Evolutionary conservation across 37 sponge, comb jelly and placozoan species (phyloP).

Genomic region (Aphrocallistes beatrix): DNA sequence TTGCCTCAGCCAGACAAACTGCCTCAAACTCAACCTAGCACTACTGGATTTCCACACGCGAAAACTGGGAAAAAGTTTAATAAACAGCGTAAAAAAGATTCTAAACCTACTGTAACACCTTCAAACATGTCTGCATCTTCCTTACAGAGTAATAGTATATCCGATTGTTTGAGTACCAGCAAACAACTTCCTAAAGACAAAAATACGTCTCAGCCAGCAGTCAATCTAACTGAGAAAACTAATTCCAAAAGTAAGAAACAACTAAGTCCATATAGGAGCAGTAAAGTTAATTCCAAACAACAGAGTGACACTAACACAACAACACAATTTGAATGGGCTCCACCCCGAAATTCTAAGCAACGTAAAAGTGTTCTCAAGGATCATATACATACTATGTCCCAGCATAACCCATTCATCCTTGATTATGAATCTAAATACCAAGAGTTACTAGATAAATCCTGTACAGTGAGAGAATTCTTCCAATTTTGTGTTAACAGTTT

Average conservation of each 20-base stretch:
- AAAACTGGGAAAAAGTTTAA: background rate
- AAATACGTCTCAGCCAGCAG: no score
- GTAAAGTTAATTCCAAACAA: background rate
- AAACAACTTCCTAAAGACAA: no score
- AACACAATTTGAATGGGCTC: background rate
- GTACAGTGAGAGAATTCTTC: background rate
- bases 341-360: background rate
- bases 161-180: no score
- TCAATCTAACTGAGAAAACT: no score
- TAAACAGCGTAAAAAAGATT: conserved; percentile 11
- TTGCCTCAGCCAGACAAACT: background rate
- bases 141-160: no score
- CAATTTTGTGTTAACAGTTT: background rate
- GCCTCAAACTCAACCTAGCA: background rate
- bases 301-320: background rate
- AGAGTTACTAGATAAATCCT: background rate
- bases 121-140: no score
- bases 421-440: background rate
- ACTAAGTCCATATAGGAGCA: background rate
- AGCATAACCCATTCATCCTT: background rate
- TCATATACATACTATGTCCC: background rate
- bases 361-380: background rate
- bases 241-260: background rate
- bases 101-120: no score
- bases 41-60: background rate